These are phyloP conservation scores for Eumeta japonica DNA, from an alignment of 1,140 invertebrate species.

Conservation along the genomic window DNA sequence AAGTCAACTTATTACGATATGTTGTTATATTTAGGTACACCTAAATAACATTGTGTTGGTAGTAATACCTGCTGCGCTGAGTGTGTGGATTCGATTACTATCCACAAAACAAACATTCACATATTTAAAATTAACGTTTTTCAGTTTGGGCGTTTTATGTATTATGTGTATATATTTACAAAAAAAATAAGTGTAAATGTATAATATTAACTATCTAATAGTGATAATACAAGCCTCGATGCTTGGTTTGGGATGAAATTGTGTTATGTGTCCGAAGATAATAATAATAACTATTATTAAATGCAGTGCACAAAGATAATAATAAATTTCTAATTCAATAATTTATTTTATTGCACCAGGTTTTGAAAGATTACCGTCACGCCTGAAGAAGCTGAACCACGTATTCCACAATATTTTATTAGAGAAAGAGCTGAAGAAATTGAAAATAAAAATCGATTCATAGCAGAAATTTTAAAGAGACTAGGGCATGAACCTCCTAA, in stretches of 20 bases:
- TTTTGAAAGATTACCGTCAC: constrained; percentile 61
- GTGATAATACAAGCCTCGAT: too few species aligned
- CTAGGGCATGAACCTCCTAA: constrained; percentile 68
- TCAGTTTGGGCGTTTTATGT: constrained; percentile 13
- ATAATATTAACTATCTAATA: too few species aligned
- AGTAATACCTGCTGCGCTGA: too few species aligned
- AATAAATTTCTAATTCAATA: neutral
- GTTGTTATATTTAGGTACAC: too few species aligned
- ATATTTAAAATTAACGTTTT: too few species aligned
- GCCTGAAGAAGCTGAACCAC: constrained; percentile 66
- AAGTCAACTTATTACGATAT: too few species aligned
- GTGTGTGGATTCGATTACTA: too few species aligned
- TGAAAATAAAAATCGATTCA: constrained; percentile 60
- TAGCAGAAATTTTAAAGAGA: constrained; percentile 65
- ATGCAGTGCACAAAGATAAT: constrained; percentile 25
- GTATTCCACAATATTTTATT: constrained; percentile 68
- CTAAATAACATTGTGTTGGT: too few species aligned
- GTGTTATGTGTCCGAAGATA: too few species aligned
- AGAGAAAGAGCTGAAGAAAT: constrained; percentile 67
- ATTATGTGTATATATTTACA: constrained; percentile 30
- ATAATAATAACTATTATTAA: too few species aligned
- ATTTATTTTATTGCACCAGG: constrained; percentile 19
- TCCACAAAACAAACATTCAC: constrained; percentile 59
- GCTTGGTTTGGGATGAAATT: too few species aligned
- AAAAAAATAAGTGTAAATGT: constrained; percentile 58